A percentile compares a stretch with the other conserved stretches of the same genome.
Evolutionary conservation across 2,113 vertebrate genomes (phyloP).

Genomic region (Pseudorasbora parva): DNA sequence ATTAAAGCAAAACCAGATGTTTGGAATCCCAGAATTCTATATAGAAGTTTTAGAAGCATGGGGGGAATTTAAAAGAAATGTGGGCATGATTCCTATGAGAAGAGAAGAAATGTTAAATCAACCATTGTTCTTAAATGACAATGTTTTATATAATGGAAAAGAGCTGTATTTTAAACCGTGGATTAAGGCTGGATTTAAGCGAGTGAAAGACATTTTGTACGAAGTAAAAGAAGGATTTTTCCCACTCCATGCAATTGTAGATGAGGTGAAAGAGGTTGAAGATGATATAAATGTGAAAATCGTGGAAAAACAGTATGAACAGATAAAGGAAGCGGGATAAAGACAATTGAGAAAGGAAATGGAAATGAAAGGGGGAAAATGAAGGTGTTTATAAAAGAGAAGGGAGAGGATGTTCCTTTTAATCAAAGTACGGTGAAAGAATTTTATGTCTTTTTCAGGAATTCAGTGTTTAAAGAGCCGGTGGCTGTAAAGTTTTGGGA

Average conservation of each 20-base stretch:
- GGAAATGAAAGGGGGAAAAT: background rate
- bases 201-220: background rate
- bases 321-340: background rate
- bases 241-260: background rate
- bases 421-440: background rate
- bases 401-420: background rate
- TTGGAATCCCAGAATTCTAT: background rate
- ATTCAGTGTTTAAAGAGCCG: background rate
- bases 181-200: background rate
- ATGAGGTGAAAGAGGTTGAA: background rate
- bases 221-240: background rate
- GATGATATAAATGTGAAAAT: background rate
- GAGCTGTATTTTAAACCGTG: background rate
- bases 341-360: background rate
- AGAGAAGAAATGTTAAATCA: background rate
- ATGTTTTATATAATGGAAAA: background rate
- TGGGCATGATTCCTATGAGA: background rate
- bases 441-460: background rate
- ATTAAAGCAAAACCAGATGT: background rate
- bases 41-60: background rate
- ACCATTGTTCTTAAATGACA: background rate
- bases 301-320: background rate
- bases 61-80: background rate
- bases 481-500: background rate
- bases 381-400: background rate